phyloP scores from a whole-genome alignment of 2,113 vertebrate genomes.

The Brachypteracias leptosomus region DNA sequence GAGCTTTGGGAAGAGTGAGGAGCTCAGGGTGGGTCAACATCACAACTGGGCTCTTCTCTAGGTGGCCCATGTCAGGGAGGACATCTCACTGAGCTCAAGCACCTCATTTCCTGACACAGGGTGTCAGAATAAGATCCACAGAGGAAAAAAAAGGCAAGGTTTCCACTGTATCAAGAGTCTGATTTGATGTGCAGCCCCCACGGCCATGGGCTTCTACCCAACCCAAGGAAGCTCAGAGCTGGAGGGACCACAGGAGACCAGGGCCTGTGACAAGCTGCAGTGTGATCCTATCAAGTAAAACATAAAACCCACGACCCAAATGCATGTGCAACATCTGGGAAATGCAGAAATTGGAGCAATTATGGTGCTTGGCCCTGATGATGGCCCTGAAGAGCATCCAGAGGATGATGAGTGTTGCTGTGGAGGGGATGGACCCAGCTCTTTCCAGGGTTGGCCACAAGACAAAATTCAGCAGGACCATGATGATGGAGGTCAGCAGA shows the following conservation, averaged over 20 bases:
- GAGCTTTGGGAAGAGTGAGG: background rate
- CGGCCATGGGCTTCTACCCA: background rate
- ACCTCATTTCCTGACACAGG: background rate
- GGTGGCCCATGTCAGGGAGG: background rate
- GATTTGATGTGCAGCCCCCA: background rate
- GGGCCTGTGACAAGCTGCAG: background rate
- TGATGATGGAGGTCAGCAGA: fast-evolving
- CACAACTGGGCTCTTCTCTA: background rate
- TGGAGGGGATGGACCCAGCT: background rate
- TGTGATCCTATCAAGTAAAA: fast-evolving
- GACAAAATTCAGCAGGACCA: background rate
- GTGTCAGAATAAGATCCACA: background rate
- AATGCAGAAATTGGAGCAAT: background rate
- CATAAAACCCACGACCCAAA: background rate
- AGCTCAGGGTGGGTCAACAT: too few relatives aligned
- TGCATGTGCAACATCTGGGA: background rate
- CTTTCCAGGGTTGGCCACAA: background rate
- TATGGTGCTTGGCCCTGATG: background rate
- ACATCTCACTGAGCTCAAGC: background rate
- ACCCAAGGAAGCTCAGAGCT: background rate
- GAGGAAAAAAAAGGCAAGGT: background rate
- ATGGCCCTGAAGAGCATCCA: background rate
- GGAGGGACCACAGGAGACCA: background rate
- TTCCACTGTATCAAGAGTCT: background rate
- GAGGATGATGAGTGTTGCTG: background rate